These are phyloP conservation scores for Miniopterus natalensis DNA, from an alignment of 2,113 vertebrate species.

Conservation along the genomic window DNA sequence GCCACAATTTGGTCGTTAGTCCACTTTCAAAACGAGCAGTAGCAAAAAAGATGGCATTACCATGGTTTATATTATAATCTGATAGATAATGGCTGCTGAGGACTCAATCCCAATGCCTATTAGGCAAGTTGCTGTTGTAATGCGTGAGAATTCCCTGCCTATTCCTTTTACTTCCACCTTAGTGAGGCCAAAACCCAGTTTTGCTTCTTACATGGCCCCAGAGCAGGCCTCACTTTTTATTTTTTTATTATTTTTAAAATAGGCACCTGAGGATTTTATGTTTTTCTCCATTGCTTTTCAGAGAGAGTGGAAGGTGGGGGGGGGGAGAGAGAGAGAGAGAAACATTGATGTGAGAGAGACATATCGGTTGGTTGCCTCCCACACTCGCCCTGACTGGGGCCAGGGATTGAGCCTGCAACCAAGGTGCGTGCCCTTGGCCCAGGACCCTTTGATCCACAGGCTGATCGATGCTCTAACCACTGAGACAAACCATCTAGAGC, in stretches of 20 bases:
- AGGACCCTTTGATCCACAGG: too few species aligned
- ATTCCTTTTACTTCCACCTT: neutral
- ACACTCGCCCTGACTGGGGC: too few species aligned
- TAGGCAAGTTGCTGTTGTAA: neutral
- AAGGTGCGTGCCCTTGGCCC: too few species aligned
- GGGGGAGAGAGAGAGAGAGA: too few species aligned
- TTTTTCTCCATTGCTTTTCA: too few species aligned
- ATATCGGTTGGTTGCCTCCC: too few species aligned
- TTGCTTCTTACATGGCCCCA: neutral
- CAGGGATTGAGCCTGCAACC: too few species aligned
- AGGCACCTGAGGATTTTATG: too few species aligned
- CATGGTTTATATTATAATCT: neutral
- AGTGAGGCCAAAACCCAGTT: neutral
- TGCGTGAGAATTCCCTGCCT: neutral
- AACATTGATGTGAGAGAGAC: too few species aligned
- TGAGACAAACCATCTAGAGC: neutral
- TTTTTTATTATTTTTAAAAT: too few species aligned
- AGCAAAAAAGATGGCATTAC: neutral
- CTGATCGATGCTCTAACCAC: too few species aligned
- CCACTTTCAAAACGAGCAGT: neutral
- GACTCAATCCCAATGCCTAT: neutral
- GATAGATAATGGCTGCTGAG: neutral
- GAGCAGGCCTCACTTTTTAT: neutral
- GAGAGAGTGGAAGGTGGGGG: too few species aligned
- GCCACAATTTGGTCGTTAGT: neutral